Base-by-base conservation (phyloP, 2,888 invertebrate species). In the Hirtodrosophila histrioides region DNA sequence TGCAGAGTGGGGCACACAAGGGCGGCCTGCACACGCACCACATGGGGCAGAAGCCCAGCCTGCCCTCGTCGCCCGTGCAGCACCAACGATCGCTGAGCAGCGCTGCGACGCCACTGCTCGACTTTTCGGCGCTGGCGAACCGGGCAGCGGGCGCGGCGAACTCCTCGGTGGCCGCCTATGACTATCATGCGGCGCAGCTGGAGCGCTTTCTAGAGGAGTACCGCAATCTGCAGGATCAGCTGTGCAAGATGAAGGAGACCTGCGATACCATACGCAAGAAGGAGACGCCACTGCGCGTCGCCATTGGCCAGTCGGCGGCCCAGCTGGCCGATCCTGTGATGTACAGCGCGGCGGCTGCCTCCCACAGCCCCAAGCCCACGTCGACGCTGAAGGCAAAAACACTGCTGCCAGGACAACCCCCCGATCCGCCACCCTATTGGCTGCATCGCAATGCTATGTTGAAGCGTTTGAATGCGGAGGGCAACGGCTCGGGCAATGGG, bases 141-240 rank as follows among this genome's bases (percentile, higher is more conserved):
- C 75, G 91, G 0, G 79, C 91, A 0, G 88, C 84, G 0, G 88
- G 77, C 0, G 78, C 83, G 0, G 83, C 89, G 8, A 88, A 89
- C 10, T 92, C 93, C 1, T 93, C 93, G 63, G 93, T 94, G 44
- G 93, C 93, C 44, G 93, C 94, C 12, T 96, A 95, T 90, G 96
- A 96, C 88, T 95, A 95, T 86, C 95, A 96, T 89, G 95, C 96
- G 0, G 95, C 95, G 11, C 96, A 96, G 88, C 91, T 96, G 69
- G 96, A 96, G 86, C 93, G 94, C 57, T 96, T 96, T 90, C 93
- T 96, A 43, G 95, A 96, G 85, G 96, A 96, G 88, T 96, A 96
- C 88, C 93, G 95, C 76, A 94, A 93, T 79, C 92, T 96, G 60
- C 95, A 96, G 88, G 95, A 95, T 88, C 95, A 96, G 90, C 92